These are phyloP conservation scores for Campoletis sonorensis DNA, from an alignment of 1,140 invertebrate species.

Conservation along the genomic window DNA sequence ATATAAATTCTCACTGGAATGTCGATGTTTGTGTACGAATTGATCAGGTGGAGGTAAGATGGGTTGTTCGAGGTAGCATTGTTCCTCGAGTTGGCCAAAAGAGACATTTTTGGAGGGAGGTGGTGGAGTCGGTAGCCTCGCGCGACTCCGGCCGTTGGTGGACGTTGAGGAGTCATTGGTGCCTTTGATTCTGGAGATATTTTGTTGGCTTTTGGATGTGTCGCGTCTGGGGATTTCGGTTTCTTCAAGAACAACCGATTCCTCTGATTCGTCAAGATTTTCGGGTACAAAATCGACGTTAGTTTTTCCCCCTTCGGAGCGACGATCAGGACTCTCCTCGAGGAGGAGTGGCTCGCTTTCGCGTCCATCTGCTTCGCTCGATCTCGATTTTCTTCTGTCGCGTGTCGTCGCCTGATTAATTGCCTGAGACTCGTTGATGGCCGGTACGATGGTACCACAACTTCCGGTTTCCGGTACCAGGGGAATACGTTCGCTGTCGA, in stretches of 20 bases:
- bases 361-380: slow-evolving; percentile 51
- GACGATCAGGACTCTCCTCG: slow-evolving; percentile 60
- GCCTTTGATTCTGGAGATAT: slow-evolving; percentile 35
- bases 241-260: slow-evolving; percentile 65
- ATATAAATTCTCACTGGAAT: slow-evolving; percentile 61
- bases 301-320: slow-evolving; percentile 55
- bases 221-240: slow-evolving; percentile 61
- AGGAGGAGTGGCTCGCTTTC: slow-evolving; percentile 62
- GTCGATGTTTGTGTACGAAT: slow-evolving; percentile 72
- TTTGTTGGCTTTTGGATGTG: slow-evolving; percentile 42
- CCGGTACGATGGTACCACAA: not conserved
- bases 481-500: slow-evolving; percentile 64
- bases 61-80: slow-evolving; percentile 68
- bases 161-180: slow-evolving; percentile 46
- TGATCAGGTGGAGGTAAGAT: slow-evolving; percentile 71
- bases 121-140: slow-evolving; percentile 71
- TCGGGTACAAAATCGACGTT: slow-evolving; percentile 64
- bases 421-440: slow-evolving; percentile 3
- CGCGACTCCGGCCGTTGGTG: slow-evolving; percentile 55
- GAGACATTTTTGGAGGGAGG: slow-evolving; percentile 73
- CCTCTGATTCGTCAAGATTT: slow-evolving; percentile 65
- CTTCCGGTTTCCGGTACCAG: slow-evolving; percentile 53
- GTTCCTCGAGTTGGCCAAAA: slow-evolving; percentile 71
- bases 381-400: slow-evolving; percentile 51
- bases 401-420: slow-evolving; percentile 50